These are phyloP conservation scores for Laupala kohalensis DNA, from an alignment of 1,140 invertebrate species.

Conservation along the genomic window DNA sequence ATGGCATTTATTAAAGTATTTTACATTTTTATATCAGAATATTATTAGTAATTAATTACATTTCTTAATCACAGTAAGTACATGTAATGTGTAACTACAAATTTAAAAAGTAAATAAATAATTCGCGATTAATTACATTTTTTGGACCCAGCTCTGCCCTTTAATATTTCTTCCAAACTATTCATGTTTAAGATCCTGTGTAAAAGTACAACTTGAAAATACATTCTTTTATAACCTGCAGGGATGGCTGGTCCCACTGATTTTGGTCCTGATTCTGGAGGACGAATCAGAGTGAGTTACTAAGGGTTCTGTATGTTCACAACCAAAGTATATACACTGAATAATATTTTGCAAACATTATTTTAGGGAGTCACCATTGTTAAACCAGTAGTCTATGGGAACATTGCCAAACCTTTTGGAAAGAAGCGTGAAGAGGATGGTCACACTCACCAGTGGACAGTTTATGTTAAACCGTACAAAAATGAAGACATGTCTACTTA, in stretches of 20 bases:
- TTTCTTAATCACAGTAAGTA: too few species aligned
- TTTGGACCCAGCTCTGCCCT: too few species aligned
- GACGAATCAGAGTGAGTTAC: constrained; percentile 51
- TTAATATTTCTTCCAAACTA: too few species aligned
- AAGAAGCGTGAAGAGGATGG: constrained; percentile 97
- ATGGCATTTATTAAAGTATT: too few species aligned
- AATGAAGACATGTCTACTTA: constrained; percentile 91
- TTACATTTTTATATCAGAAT: too few species aligned
- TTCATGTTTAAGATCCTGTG: too few species aligned
- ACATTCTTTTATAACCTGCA: too few species aligned
- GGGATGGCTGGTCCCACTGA: constrained; percentile 56
- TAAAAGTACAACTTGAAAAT: too few species aligned
- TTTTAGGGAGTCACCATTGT: constrained; percentile 75
- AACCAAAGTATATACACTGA: constrained; percentile 12
- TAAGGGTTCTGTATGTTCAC: constrained; percentile 11
- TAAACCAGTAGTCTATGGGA: constrained; percentile 95
- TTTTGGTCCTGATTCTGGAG: constrained; percentile 69
- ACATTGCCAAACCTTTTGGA: constrained; percentile 88
- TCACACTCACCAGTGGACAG: constrained; percentile 98
- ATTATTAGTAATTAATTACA: too few species aligned
- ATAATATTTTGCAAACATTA: constrained; percentile 12
- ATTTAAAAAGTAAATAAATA: too few species aligned
- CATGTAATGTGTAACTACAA: too few species aligned
- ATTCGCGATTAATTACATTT: too few species aligned
- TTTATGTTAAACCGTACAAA: constrained; percentile 89